Evolutionary conservation across 2,113 vertebrate species (phyloP).

Genomic region (Centropristis striata): DNA sequence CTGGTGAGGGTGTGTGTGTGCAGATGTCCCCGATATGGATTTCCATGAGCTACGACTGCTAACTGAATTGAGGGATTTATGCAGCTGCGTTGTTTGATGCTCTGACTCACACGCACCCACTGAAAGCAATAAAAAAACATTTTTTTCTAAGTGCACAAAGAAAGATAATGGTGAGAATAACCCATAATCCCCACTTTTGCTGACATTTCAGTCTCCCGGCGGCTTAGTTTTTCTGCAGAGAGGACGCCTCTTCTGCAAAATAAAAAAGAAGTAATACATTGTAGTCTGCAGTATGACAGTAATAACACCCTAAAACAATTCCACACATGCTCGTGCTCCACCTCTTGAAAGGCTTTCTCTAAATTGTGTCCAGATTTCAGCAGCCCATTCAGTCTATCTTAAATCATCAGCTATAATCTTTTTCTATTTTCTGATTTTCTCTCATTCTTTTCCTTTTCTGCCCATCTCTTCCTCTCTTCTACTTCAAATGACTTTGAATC

Average conservation of each 20-base stretch:
- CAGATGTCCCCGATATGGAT: slow-evolving; percentile 47
- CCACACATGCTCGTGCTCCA: background rate
- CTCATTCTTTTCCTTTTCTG: slow-evolving; percentile 3
- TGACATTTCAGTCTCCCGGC: background rate
- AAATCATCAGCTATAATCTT: background rate
- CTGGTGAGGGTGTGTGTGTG: background rate
- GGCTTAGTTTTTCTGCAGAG: background rate
- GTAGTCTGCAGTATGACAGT: background rate
- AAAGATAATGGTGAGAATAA: background rate
- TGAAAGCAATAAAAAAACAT: background rate
- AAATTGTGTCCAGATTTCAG: background rate
- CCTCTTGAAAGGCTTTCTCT: background rate
- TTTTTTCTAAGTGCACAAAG: background rate
- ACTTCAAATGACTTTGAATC: slow-evolving; percentile 3
- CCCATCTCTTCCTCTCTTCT: background rate
- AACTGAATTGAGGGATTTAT: slow-evolving; percentile 53
- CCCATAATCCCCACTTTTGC: slow-evolving; percentile 6
- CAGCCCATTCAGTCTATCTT: background rate
- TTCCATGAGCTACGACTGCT: slow-evolving; percentile 46
- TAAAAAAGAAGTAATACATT: background rate
- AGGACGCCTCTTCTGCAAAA: background rate
- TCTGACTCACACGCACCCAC: slow-evolving; percentile 1
- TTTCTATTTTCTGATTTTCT: background rate
- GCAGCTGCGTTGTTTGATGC: slow-evolving; percentile 28
- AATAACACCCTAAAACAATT: slow-evolving; percentile 1